Base-by-base conservation (phyloP, 2,113 vertebrate species). In the Gambusia affinis region DNA sequence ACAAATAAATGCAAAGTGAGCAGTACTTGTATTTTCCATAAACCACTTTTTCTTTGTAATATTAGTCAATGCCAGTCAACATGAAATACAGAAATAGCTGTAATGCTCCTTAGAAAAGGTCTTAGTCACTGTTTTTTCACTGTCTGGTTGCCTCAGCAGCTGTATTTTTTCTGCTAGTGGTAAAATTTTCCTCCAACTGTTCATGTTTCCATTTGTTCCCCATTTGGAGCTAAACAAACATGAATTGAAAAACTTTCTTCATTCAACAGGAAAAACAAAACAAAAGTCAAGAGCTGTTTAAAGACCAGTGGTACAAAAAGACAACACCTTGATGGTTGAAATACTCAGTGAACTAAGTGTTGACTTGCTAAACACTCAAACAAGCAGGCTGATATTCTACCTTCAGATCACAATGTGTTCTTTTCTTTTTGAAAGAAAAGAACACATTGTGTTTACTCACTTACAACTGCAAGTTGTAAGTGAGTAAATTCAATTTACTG, bases 51-150 rank as follows among this genome's bases (percentile, higher is more conserved):
- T 30, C 28, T 51, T 51, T 51, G 27, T 51, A 47, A 42, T 57
- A n/a, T 57, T 57, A 11, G 64, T 28, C 64, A 29, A 10, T 51
- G 12, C 15, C 66, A 67, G 15, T 19, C 1, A 8, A 19, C 65
- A 19, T 22, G 28, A 3, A 67, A 30, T 4, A 47, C n/a, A 54
- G 51, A 30, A 68, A 68, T 24, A 47, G 39, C 66, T 28, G 17
- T 22, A 19, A 29, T 42, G 64, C 37, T 44, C 12, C 29, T 67
- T 28, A 66, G 33, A 44, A 67, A 29, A 69, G 47, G 27, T 3
- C 67, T 44, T 31, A 69, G 44, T 57, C 44, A 54, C 29, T 69
- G 67, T 69, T 70, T 22, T 70, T 70, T 35, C 47, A 70, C 44
- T 42, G 42, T 54, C 67, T 68, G 17, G 19, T 51, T 68, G 37